Base-by-base conservation (phyloP, 2,888 invertebrate genomes). In the Agriopis aurantiaria region DNA sequence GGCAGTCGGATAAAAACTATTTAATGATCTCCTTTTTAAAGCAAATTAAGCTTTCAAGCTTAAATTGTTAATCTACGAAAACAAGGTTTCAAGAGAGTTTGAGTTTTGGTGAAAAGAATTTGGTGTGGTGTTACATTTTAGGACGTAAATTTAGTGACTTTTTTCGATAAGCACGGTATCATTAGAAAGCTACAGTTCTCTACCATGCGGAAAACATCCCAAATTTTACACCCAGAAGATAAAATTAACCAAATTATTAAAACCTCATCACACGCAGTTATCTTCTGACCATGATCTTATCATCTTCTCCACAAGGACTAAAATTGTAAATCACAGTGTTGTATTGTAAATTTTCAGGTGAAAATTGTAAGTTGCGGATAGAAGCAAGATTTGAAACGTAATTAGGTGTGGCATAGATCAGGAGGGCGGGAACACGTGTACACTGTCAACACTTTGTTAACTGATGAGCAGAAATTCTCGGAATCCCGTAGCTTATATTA, bases 321-420 rank as follows among this genome's bases (percentile, higher is more conserved):
- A 43, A 56, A 14, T 43, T 10, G 14, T 12, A 43, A 56, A n/a
- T 14, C 4, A 56, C 9, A 56, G 6, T 43, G 9, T 10, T 7
- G 3, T 8, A 9, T 14, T 6, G 9, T 6, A 43, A 45, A 7
- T 58, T 58, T 58, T 58, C 23, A 41, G 58, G 1, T 57, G 57
- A 45, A 58, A 46, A 1, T 3, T 23, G 8, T 33, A 58, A 46
- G 7, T 60, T 49, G 49, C 49, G 40, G 4, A 9, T 49, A 40
- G 59, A 58, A 57, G 71, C 70, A 55, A 66, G 63, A 73, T 70
- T 71, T 73, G 55, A 55, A 51, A 48, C 49, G 78, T 88, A 90
- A 91, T 91, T 90, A 90, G 87, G 79, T 80, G 83, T 80, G 83
- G 77, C 87, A 85, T 88, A 81, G 77, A 86, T 89, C 89, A 88